phyloP scores from a whole-genome alignment of 37 sponge, comb jelly and placozoan species.

The Chondrilla cf. caribensis region DNA sequence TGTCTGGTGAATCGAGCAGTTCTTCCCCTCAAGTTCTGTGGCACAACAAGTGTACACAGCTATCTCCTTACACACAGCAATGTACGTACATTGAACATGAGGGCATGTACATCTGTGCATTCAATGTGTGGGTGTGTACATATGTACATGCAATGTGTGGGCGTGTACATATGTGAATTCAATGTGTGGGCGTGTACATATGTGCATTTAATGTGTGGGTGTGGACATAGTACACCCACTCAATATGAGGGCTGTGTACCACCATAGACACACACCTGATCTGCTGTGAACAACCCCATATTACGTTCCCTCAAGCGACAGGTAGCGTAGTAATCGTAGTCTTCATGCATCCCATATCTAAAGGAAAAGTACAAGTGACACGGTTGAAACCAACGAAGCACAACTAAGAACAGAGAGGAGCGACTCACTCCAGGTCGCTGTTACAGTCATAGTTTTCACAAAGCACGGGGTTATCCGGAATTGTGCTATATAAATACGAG shows the following conservation, averaged over 20 bases:
- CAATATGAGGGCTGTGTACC: background rate
- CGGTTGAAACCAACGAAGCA: background rate
- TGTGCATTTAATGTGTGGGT: background rate
- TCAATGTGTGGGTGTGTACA: background rate
- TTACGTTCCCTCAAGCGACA: conserved; percentile 83
- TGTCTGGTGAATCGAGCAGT: conserved; percentile 91
- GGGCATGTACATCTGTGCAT: background rate
- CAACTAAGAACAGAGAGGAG: background rate
- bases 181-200: background rate
- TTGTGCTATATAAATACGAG: conserved; percentile 59
- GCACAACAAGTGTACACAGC: background rate
- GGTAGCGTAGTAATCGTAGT: conserved; percentile 84
- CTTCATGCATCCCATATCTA: conserved; percentile 96
- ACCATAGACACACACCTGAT: conserved; percentile 75
- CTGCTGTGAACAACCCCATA: conserved; percentile 93
- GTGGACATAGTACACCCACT: too few relatives aligned
- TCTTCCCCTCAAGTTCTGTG: conserved; percentile 61
- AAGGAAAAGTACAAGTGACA: background rate
- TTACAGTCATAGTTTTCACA: conserved; percentile 90
- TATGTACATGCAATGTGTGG: background rate
- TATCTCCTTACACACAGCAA: background rate
- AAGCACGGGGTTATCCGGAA: conserved; percentile 67
- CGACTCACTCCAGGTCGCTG: conserved; percentile 80
- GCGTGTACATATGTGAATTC: too few relatives aligned
- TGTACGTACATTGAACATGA: background rate